A percentile compares a stretch with the other conserved stretches of the same genome.
These are phyloP conservation scores for Drosophila arawakana DNA, from an alignment of 1,140 invertebrate species.

Conservation along the genomic window DNA sequence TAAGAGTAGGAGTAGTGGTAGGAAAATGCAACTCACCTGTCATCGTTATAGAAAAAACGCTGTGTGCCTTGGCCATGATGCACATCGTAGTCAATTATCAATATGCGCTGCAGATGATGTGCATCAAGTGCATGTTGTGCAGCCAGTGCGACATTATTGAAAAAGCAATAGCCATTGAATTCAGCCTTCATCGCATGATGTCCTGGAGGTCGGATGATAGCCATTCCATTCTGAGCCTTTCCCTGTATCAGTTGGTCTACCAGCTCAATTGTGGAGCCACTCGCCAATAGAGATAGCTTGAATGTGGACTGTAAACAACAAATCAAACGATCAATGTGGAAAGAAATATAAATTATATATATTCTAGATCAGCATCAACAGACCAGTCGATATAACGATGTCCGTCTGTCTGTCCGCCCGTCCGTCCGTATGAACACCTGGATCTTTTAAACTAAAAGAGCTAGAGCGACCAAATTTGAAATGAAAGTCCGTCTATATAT, in stretches of 20 bases:
- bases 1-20: no score
- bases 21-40: constrained; percentile 84
- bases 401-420: no score
- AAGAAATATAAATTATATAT: no score
- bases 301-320: constrained; percentile 89
- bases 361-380: no score
- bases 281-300: constrained; percentile 90
- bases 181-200: constrained; percentile 97
- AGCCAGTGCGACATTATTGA: constrained; percentile 98
- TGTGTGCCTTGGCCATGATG: constrained; percentile 98
- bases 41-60: constrained; percentile 96
- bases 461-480: no score
- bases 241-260: constrained; percentile 89
- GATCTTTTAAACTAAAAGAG: no score
- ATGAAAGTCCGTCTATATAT: no score
- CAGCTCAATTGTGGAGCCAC: constrained; percentile 92
- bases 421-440: no score
- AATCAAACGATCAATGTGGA: no score
- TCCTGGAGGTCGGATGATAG: constrained; percentile 94
- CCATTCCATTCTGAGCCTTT: constrained; percentile 93
- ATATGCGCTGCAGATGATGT: constrained; percentile 86
- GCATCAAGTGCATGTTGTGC: constrained; percentile 91
- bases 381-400: no score
- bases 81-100: constrained; percentile 99
- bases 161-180: constrained; percentile 95